Conservation (phyloP, 2,888 invertebrate genomes). For the Graphium colonna region DNA sequence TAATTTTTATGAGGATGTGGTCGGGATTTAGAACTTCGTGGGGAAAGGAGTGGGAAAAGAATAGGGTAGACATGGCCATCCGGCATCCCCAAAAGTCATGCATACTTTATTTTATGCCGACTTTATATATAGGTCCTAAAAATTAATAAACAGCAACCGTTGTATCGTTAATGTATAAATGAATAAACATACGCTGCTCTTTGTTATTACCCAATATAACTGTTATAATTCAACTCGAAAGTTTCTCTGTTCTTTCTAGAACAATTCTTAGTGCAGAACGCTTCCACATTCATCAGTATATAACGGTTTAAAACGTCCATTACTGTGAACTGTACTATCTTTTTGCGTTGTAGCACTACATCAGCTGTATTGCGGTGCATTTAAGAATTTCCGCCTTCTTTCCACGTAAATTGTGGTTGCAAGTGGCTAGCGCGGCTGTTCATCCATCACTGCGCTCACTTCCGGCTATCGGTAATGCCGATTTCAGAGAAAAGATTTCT, state of each 20-base stretch:
- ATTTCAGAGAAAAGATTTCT: slow-evolving; percentile 2
- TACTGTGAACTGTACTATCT: slow-evolving; percentile 19
- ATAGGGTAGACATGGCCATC: no score
- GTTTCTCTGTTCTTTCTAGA: not conserved
- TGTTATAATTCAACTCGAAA: not conserved
- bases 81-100: no score
- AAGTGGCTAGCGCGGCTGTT: slow-evolving; percentile 42
- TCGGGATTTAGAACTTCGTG: no score
- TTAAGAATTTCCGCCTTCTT: slow-evolving; percentile 44
- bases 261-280: not conserved
- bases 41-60: no score
- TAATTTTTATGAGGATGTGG: no score
- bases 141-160: no score
- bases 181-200: no score
- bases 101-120: no score
- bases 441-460: slow-evolving; percentile 47
- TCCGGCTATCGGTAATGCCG: slow-evolving; percentile 6
- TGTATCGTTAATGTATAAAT: no score
- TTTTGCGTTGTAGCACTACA: slow-evolving; percentile 13
- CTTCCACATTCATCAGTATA: slow-evolving; percentile 5
- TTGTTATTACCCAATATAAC: no score
- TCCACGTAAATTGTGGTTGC: slow-evolving; percentile 24
- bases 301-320: slow-evolving; percentile 19
- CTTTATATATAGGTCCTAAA: no score
- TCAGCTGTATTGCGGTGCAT: slow-evolving; percentile 27